Percentiles rank a stretch among this genome's conserved stretches.
Conservation (phyloP, 2,113 vertebrate species). For the Morphnarchus princeps region DNA sequence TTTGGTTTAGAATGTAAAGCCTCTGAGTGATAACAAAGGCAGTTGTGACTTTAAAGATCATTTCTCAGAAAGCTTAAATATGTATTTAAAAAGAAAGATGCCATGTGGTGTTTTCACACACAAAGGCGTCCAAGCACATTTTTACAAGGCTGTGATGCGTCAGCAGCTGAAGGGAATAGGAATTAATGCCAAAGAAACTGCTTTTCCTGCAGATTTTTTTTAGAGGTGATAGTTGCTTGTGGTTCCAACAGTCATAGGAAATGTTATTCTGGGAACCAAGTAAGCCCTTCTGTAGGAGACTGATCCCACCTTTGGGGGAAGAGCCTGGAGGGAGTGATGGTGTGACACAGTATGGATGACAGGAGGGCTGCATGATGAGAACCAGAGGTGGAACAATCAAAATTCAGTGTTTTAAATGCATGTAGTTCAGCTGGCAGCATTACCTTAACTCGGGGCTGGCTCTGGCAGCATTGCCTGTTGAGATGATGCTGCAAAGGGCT, state of each 20-base stretch:
- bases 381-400: not conserved
- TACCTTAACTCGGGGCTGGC: no score
- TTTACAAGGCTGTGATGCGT: not conserved
- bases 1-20: not conserved
- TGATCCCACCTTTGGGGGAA: not conserved
- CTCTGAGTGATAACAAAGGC: not conserved
- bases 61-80: not conserved
- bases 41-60: not conserved
- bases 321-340: not conserved
- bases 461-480: not conserved
- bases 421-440: fast-evolving
- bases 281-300: not conserved
- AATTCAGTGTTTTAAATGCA: not conserved
- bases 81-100: not conserved
- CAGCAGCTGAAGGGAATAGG: not conserved
- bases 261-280: not conserved
- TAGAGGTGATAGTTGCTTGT: not conserved
- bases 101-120: not conserved
- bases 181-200: not conserved
- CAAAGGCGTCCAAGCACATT: not conserved
- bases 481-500: no score
- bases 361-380: not conserved
- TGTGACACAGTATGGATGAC: fast-evolving
- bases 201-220: not conserved
- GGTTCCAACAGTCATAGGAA: not conserved